Evolutionary conservation across 2,888 invertebrate species (phyloP).

Genomic region (Orchesellides sinensis): DNA sequence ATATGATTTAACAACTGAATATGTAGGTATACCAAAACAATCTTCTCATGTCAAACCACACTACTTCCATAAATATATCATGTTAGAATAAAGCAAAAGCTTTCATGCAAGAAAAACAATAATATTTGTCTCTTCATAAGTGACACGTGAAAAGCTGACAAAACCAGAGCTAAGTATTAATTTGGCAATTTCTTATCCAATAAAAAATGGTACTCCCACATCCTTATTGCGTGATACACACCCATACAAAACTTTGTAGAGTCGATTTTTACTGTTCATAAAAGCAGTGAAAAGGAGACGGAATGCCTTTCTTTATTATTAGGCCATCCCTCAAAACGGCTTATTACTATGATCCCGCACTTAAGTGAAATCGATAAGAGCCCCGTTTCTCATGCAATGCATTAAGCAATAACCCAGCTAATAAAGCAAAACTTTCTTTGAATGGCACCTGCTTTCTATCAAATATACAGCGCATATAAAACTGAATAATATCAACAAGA

Average conservation of each 20-base stretch:
- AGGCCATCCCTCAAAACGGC: slow-evolving; percentile 17
- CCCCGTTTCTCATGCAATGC: slow-evolving; percentile 58
- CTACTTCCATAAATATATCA: no score
- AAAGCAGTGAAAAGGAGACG: neutral
- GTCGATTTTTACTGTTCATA: neutral
- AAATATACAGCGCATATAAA: neutral
- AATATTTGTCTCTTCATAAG: no score
- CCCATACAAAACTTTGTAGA: no score
- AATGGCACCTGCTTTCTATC: slow-evolving; percentile 10
- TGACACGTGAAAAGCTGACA: no score
- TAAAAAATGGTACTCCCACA: slow-evolving; percentile 16
- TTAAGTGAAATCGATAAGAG: slow-evolving; percentile 45
- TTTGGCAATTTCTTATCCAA: no score
- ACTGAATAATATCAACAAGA: no score
- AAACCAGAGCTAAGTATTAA: no score
- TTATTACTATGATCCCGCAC: slow-evolving; percentile 19
- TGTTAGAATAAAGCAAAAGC: no score
- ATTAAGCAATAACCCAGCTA: slow-evolving; percentile 41
- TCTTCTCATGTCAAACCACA: no score
- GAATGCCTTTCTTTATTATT: neutral
- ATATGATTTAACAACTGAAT: no score
- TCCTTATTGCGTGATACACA: slow-evolving; percentile 1
- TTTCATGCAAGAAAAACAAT: no score
- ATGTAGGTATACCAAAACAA: no score
- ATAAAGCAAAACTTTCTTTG: slow-evolving; percentile 24